These are phyloP conservation scores for Pyrrhia umbra DNA, from an alignment of 2,888 invertebrate species.

Conservation along the genomic window DNA sequence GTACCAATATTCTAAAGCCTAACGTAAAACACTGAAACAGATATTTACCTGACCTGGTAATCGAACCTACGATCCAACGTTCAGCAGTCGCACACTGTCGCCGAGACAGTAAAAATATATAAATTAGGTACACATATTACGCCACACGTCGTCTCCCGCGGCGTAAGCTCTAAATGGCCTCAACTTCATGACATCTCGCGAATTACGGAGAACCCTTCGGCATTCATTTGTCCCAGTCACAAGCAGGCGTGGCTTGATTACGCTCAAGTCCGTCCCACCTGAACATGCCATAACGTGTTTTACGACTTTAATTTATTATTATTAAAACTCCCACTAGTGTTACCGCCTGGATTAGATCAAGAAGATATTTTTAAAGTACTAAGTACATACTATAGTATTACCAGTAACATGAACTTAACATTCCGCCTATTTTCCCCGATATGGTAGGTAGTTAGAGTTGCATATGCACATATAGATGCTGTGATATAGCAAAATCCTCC, in stretches of 20 bases:
- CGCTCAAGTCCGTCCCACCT: constrained; percentile 50
- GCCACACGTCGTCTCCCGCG: neutral
- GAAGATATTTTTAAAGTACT: constrained; percentile 18
- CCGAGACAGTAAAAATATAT: neutral
- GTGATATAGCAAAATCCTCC: no score
- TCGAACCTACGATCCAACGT: no score
- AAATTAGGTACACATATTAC: neutral
- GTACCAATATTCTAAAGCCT: no score
- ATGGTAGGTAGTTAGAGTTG: no score
- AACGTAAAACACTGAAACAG: no score
- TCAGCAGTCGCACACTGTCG: no score
- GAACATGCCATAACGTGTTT: constrained; percentile 54
- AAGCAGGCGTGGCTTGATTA: constrained; percentile 56
- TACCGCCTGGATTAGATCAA: constrained; percentile 33
- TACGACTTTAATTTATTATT: constrained; percentile 56
- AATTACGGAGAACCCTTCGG: constrained; percentile 51
- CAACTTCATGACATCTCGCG: constrained; percentile 37
- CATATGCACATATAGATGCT: no score
- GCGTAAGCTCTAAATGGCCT: constrained; percentile 9
- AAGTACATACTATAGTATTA: no score
- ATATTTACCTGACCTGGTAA: no score
- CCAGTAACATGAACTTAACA: no score
- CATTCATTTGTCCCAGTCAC: constrained; percentile 55
- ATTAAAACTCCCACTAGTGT: constrained; percentile 52
- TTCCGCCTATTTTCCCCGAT: no score